Evolutionary conservation across 2,113 vertebrate species (phyloP).

Genomic region (Pithys albifrons): DNA sequence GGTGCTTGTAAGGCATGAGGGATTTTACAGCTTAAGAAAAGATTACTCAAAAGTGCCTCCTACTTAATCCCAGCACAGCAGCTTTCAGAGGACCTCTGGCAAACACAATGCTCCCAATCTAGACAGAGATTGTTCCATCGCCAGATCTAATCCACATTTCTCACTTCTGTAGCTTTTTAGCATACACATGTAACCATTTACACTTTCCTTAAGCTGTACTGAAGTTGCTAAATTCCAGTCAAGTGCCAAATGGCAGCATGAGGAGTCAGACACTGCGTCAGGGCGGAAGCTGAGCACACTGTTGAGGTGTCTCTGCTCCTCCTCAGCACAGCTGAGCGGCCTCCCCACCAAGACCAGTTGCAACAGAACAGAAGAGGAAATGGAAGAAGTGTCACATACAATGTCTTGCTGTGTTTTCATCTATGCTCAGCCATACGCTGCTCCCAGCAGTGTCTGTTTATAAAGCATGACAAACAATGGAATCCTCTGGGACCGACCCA

Average conservation of each 20-base stretch:
- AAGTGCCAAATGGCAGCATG: background rate
- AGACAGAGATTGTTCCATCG: background rate
- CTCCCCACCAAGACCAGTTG: background rate
- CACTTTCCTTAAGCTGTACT: background rate
- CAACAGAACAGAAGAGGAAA: background rate
- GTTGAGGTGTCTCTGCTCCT: background rate
- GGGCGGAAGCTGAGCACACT: background rate
- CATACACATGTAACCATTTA: background rate
- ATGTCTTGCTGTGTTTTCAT: background rate
- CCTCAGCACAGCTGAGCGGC: background rate
- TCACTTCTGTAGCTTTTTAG: background rate
- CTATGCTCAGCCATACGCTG: background rate
- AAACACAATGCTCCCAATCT: background rate
- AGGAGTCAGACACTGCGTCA: background rate
- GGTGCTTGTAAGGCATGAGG: background rate
- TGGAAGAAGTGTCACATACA: background rate
- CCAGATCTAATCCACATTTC: background rate
- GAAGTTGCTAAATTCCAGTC: background rate
- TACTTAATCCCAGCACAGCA: background rate
- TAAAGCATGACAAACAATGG: background rate
- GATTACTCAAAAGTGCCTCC: background rate
- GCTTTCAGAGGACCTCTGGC: background rate
- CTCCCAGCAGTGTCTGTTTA: background rate
- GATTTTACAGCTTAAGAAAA: background rate
- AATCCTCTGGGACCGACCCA: background rate